Percentiles rank a stretch among this genome's conserved stretches.
Conservation (phyloP, 2,797 vertebrate genomes). For the Rallus crepitans region DNA sequence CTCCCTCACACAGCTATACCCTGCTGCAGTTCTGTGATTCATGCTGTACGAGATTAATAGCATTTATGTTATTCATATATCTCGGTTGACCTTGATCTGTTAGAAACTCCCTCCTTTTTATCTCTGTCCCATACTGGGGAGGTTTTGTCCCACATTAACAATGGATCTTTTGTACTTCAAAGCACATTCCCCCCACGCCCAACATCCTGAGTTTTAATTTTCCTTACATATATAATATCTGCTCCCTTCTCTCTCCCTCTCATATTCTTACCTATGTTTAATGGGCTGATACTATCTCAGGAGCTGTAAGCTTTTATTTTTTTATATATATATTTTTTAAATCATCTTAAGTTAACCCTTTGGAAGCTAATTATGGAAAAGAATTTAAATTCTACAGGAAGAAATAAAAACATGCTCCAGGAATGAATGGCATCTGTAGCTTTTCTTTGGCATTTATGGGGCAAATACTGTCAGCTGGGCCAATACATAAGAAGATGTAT, state of each 20-base stretch:
- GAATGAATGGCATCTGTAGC: background rate
- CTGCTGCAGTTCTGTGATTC: slow-evolving; percentile 75
- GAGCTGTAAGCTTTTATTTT: slow-evolving; percentile 47
- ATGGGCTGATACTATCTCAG: slow-evolving; percentile 68
- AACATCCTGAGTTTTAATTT: slow-evolving; percentile 81
- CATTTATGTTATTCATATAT: slow-evolving; percentile 84
- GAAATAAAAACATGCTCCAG: background rate
- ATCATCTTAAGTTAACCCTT: slow-evolving; percentile 61
- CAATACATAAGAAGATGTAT: rapidly evolving
- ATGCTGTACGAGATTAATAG: slow-evolving; percentile 78
- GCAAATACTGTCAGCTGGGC: background rate
- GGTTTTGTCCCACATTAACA: slow-evolving; percentile 81
- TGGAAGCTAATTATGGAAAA: slow-evolving; percentile 14
- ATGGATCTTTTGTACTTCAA: slow-evolving; percentile 83
- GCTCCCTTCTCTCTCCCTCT: slow-evolving; percentile 70
- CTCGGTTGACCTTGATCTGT: slow-evolving; percentile 81
- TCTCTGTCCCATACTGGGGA: slow-evolving; percentile 80
- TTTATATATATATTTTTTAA: background rate
- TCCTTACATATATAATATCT: slow-evolving; percentile 78
- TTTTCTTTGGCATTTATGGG: background rate
- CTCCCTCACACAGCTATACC: slow-evolving; percentile 70
- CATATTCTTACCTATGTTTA: slow-evolving; percentile 78
- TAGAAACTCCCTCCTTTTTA: slow-evolving; percentile 81
- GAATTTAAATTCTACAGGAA: background rate
- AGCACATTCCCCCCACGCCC: slow-evolving; percentile 69